A percentile compares a stretch with the other conserved stretches of the same genome.
Evolutionary conservation across 1,140 invertebrate species (phyloP).

Genomic region (Sinonovacula constricta): DNA sequence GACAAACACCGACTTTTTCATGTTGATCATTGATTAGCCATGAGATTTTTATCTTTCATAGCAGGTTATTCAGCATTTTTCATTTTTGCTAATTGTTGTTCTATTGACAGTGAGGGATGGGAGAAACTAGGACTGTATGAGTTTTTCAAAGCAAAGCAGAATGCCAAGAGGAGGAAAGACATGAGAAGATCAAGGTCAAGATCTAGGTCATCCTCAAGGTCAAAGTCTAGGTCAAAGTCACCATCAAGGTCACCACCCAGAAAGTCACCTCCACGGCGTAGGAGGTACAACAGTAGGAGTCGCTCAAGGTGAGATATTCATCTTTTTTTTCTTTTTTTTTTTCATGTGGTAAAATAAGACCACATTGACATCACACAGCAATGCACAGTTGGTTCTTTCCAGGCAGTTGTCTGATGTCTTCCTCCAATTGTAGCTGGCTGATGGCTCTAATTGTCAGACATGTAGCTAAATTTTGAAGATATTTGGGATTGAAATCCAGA

Average conservation of each 20-base stretch:
- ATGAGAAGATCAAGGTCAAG: conserved; percentile 78
- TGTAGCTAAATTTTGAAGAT: too few relatives aligned
- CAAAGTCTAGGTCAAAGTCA: conserved; percentile 60
- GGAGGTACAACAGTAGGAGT: conserved; percentile 55
- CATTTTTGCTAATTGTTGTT: conserved; percentile 26
- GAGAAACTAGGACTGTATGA: conserved; percentile 98
- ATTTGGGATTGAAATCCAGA: too few relatives aligned
- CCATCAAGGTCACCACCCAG: conserved; percentile 59
- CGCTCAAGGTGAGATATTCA: conserved; percentile 57
- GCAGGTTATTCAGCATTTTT: too few relatives aligned
- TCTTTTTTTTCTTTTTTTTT: conserved; percentile 8
- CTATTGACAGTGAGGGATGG: conserved; percentile 93
- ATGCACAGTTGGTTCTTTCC: too few relatives aligned
- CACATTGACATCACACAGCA: too few relatives aligned
- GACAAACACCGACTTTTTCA: too few relatives aligned
- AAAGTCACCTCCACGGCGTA: conserved; percentile 52
- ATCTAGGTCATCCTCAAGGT: conserved; percentile 57
- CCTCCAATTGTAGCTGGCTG: too few relatives aligned
- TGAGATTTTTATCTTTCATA: too few relatives aligned
- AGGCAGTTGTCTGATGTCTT: too few relatives aligned
- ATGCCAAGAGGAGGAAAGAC: conserved; percentile 92
- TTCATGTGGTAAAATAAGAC: too few relatives aligned
- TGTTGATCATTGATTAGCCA: too few relatives aligned
- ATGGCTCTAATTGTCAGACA: too few relatives aligned
- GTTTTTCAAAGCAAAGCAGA: conserved; percentile 97